Percentiles rank a stretch among this genome's conserved stretches.
These are phyloP conservation scores for Oceanodroma tethys DNA, from an alignment of 2,113 vertebrate species.

Conservation along the genomic window DNA sequence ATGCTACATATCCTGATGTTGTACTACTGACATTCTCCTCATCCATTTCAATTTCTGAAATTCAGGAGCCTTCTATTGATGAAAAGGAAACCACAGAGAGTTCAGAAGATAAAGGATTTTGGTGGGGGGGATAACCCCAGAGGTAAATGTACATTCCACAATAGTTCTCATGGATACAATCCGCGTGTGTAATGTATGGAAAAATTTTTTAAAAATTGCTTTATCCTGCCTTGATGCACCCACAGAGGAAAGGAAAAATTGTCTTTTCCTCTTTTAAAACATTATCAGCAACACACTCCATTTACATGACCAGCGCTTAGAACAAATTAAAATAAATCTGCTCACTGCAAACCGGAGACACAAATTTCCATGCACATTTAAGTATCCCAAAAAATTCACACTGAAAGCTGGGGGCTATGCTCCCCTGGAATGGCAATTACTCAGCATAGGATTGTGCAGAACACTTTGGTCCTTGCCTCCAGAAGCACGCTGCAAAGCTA, in stretches of 20 bases:
- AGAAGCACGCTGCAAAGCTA: not conserved
- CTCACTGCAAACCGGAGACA: not conserved
- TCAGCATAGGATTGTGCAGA: not conserved
- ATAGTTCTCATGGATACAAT: not conserved
- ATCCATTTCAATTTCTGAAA: not conserved
- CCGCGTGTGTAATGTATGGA: rapidly evolving
- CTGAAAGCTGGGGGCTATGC: not conserved
- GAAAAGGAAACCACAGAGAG: not conserved
- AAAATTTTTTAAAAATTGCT: not conserved
- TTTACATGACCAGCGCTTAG: not conserved
- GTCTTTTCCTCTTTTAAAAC: not conserved
- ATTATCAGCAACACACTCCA: not conserved
- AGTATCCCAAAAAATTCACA: not conserved
- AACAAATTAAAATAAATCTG: not conserved
- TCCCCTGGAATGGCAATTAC: not conserved
- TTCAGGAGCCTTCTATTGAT: not conserved
- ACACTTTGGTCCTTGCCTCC: not conserved
- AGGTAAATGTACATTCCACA: not conserved
- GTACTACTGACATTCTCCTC: not conserved
- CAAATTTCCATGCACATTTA: not conserved
- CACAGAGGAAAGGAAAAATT: not conserved
- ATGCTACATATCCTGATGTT: too few species aligned
- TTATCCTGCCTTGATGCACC: not conserved
- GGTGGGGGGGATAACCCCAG: not conserved
- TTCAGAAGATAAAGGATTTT: not conserved